A percentile compares a stretch with the other conserved stretches of the same genome.
Conservation (phyloP, 2,888 invertebrate species). For the Unio delphinus region DNA sequence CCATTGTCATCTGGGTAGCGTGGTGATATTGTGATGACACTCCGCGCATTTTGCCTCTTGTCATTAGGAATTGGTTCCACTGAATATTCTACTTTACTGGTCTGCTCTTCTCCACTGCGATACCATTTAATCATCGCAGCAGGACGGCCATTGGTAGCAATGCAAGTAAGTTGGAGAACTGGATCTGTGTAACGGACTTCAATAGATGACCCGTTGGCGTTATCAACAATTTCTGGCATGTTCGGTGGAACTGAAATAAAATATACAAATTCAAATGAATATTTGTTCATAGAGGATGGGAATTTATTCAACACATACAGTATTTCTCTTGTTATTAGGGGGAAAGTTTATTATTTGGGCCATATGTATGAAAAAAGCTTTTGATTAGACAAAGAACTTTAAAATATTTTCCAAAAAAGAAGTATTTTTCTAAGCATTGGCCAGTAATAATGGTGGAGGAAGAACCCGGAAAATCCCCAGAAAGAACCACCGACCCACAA, state of each 20-base stretch:
- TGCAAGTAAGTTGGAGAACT: slow-evolving; percentile 88
- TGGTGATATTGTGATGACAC: slow-evolving; percentile 88
- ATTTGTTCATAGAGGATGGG: neutral
- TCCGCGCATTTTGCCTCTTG: slow-evolving; percentile 72
- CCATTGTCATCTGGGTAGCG: slow-evolving; percentile 87
- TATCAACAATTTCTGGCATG: slow-evolving; percentile 91
- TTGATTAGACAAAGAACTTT: too few relatives aligned
- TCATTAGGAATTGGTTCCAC: slow-evolving; percentile 35
- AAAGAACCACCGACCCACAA: too few relatives aligned
- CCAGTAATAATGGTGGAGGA: too few relatives aligned
- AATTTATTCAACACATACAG: neutral
- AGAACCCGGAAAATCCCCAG: too few relatives aligned
- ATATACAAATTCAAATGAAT: neutral
- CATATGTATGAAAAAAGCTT: too few relatives aligned
- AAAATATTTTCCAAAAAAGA: too few relatives aligned
- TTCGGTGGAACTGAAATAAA: slow-evolving; percentile 87
- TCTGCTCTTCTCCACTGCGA: slow-evolving; percentile 90
- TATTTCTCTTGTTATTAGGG: neutral
- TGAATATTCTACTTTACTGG: slow-evolving; percentile 84
- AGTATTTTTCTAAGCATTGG: too few relatives aligned
- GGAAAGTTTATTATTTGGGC: too few relatives aligned
- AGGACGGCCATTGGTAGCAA: slow-evolving; percentile 94
- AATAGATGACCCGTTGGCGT: slow-evolving; percentile 89
- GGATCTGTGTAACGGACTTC: slow-evolving; percentile 86
- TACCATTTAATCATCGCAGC: slow-evolving; percentile 84